Base-by-base conservation (phyloP, 2,797 vertebrate genomes). In the Esox masquinongy region DNA sequence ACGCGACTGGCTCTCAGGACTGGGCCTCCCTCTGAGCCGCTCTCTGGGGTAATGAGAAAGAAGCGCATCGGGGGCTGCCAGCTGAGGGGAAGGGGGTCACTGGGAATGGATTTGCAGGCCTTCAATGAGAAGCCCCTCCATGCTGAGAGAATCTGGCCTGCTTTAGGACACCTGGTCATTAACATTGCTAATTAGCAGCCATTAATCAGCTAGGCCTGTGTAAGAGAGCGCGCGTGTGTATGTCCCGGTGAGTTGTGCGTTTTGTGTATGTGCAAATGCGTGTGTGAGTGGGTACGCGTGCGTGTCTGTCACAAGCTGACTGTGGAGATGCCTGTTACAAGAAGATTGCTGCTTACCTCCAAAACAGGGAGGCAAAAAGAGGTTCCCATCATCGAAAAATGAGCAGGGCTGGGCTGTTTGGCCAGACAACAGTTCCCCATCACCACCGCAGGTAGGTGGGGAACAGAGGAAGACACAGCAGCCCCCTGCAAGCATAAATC, bases 91-190 rank as follows among this genome's bases (percentile, higher is more conserved):
- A 80, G 75, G 81, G 94, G 95, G 95, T 96, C 95, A 96, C 91
- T 89, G 93, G 94, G 94, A 95, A 95, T 95, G 94, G 95, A 96
- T 97, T 97, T 96, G 94, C 94, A 91, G 94, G 94, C 94, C 92
- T 90, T 95, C 93, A 95, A 96, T 97, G 84, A 72, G 92, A 95
- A 93, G 92, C 93, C 84, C 84, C 80, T 93, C 94, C 94, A 93
- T 92, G 91, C 95, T 97, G 96, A 94, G 96, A 96, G 95, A 94
- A 97, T 94, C 96, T 97, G 96, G 96, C 96, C 94, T 91, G 93
- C 95, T 96, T 95, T 95, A 93, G 94, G 97, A 97, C 97, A 99
- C 97, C 97, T 99, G 97, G 95, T 99, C 97, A 99, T 99, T 99
- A 99, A 97, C 97, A 99, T 97, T 98, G 97, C 97, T 99, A 99